These are phyloP conservation scores for Apis laboriosa DNA, from an alignment of 1,140 invertebrate species.

Conservation along the genomic window DNA sequence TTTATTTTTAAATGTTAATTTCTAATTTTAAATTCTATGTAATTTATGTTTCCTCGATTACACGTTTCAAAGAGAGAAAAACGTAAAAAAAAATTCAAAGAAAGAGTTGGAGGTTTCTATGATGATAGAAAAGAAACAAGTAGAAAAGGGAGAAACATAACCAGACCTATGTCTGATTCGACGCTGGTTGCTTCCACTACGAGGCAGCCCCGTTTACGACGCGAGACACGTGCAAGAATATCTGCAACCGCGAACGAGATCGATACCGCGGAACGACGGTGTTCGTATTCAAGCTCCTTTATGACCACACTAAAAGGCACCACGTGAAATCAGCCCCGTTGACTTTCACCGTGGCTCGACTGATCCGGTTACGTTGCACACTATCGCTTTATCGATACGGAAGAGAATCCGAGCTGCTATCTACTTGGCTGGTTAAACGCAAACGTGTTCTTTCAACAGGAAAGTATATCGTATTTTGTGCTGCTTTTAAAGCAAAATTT, in stretches of 20 bases:
- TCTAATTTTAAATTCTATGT: background rate
- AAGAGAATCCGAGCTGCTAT: constrained; percentile 20
- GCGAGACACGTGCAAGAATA: constrained; percentile 59
- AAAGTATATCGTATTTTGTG: background rate
- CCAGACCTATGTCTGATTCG: constrained; percentile 30
- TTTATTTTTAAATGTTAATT: background rate
- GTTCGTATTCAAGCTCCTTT: constrained; percentile 54
- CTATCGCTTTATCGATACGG: constrained; percentile 29
- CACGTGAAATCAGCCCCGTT: constrained; percentile 29
- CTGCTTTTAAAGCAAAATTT: background rate
- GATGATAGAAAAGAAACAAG: background rate
- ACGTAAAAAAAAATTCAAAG: background rate
- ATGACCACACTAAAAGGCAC: constrained; percentile 54
- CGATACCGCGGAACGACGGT: constrained; percentile 53
- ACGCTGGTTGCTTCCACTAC: constrained; percentile 16
- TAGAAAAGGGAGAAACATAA: background rate
- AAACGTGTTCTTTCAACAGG: background rate
- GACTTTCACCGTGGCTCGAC: constrained; percentile 41
- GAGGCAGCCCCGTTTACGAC: constrained; percentile 46
- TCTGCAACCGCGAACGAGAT: constrained; percentile 54
- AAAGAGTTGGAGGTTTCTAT: too few species aligned
- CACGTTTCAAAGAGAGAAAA: too few species aligned
- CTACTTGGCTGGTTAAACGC: background rate
- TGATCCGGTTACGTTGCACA: constrained; percentile 38
- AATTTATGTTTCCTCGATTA: background rate